Evolutionary conservation across 2,888 invertebrate species (phyloP).

Genomic region (Steinernema scapterisci): DNA sequence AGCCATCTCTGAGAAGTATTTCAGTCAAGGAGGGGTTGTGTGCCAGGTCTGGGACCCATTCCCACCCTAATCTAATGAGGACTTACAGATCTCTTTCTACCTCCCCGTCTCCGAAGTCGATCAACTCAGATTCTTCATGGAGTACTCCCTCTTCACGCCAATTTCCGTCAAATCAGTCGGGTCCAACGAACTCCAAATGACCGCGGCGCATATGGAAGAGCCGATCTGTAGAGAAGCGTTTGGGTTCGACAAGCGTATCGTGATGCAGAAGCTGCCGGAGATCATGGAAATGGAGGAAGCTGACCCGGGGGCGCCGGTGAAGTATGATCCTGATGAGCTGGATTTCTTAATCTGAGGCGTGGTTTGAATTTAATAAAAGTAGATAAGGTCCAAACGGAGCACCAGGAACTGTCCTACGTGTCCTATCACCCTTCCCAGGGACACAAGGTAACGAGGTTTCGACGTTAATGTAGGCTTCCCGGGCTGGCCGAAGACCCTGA

Average conservation of each 20-base stretch:
- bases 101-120: neutral
- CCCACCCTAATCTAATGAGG: neutral
- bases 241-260: neutral
- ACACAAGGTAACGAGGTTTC: too few species aligned
- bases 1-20: neutral
- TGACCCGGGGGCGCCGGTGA: too few species aligned
- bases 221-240: neutral
- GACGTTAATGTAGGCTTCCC: too few species aligned
- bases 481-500: too few species aligned
- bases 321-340: too few species aligned
- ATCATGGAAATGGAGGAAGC: too few species aligned
- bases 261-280: neutral
- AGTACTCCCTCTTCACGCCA: neutral
- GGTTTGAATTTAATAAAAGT: too few species aligned
- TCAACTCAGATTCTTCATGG: neutral
- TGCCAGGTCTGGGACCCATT: conserved; percentile 1
- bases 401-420: too few species aligned
- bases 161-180: neutral
- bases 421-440: too few species aligned
- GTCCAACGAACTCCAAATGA: neutral
- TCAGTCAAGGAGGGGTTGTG: neutral
- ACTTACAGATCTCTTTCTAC: neutral
- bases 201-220: neutral
- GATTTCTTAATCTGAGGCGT: too few species aligned
- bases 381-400: too few species aligned